These are phyloP conservation scores for Sebastes trivittatus DNA, from an alignment of 2,797 vertebrate genomes.

Conservation along the genomic window DNA sequence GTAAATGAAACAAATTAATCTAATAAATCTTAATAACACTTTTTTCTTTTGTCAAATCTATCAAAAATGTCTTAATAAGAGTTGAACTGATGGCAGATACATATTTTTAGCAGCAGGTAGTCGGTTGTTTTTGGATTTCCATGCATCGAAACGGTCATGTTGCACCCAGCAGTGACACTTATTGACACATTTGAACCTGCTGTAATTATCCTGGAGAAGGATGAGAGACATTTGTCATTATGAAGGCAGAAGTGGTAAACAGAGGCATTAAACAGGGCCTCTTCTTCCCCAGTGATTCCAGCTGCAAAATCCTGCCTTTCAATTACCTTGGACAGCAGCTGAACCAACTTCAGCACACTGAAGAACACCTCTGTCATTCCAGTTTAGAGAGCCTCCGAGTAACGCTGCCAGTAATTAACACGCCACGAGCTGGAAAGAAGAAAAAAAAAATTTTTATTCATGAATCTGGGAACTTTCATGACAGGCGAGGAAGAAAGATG, in stretches of 20 bases:
- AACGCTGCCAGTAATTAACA: constrained; percentile 72
- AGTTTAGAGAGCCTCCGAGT: constrained; percentile 47
- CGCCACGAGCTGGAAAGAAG: constrained; percentile 44
- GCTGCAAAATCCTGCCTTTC: constrained; percentile 62
- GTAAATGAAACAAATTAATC: constrained; percentile 63
- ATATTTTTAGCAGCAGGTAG: background rate
- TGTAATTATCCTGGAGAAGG: constrained; percentile 43
- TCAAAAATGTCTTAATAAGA: constrained; percentile 58
- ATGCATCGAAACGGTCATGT: background rate
- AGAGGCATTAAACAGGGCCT: constrained; percentile 9
- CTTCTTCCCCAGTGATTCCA: constrained; percentile 45
- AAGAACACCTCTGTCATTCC: constrained; percentile 68
- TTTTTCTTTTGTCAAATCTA: constrained; percentile 42
- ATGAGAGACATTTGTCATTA: constrained; percentile 52
- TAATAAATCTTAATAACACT: constrained; percentile 23
- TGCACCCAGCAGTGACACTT: background rate
- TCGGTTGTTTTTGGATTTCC: background rate
- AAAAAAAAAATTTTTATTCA: constrained; percentile 27
- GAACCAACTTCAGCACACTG: constrained; percentile 50
- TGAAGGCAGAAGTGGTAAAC: constrained; percentile 37
- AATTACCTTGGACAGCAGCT: constrained; percentile 66
- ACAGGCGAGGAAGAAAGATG: constrained; percentile 44
- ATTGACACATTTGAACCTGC: constrained; percentile 41
- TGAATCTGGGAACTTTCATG: constrained; percentile 64
- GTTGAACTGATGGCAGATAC: constrained; percentile 15